Evolutionary conservation across 2,888 invertebrate genomes (phyloP), one percentile per base, ranked within the genome.

Genomic region (Scelioninae gen. 2): DNA sequence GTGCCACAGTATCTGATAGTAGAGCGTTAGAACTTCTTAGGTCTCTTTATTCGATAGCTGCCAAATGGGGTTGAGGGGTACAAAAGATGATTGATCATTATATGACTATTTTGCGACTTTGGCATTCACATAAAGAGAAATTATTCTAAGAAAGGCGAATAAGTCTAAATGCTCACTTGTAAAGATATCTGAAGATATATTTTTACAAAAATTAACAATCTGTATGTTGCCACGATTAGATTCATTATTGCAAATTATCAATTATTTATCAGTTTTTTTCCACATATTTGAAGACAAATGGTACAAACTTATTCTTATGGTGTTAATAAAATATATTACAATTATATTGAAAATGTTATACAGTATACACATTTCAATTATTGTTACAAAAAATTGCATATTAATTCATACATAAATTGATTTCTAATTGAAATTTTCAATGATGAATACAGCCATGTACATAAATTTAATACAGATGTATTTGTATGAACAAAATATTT

Each of bases 21-120:
- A 89, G 95, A 84, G 95, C 95, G 10, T 87, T 95, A 79, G 94
- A 95, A 86, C 87, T 95, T 78, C 89, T 95, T 82, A 91, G 93
- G 87, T 94, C 95, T 75, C 88, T 95, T 65, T 95, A 95, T 86
- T 91, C 93, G 74, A 91, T 95, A 84, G 94, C 95, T 64, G 93
- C 94, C 15, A 91, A 92, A 87, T 94, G 94, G 90, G 94, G 94
- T 80, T 90, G 89, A 87, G 71, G 22, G 5, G 22, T 33, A 18
- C 19, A 35, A 13, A 25, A 41, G 22, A 28, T 33, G 41, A 67
- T 67, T 70, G 65, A 68, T 35, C 22, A 45, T 58, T 64, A 43
- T 25, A 41, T 35, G 9, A 61, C 18, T 50, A 60, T 65, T 61
- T 63, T 43, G 55, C 57, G 16, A 73, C 50, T 57, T 58, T 13